Percentiles rank a stretch among this genome's conserved stretches.
Evolutionary conservation across 2,797 vertebrate genomes (phyloP).

Genomic region (Pseudochromis fuscus): DNA sequence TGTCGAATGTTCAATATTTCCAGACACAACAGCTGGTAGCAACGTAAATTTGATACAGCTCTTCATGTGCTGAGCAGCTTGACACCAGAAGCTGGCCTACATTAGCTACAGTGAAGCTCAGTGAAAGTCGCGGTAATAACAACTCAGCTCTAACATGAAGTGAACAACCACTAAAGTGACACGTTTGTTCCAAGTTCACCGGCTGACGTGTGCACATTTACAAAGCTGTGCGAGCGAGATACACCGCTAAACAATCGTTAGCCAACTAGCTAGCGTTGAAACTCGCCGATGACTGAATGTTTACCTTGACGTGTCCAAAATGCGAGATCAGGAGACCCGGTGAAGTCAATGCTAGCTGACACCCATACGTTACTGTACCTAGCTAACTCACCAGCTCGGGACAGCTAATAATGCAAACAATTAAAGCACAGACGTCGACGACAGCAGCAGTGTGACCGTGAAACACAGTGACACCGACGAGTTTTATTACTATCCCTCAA

Average conservation of each 20-base stretch:
- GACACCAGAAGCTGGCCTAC: slow-evolving; percentile 14
- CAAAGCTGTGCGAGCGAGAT: not conserved
- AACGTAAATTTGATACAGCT: not conserved
- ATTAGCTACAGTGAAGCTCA: slow-evolving; percentile 35
- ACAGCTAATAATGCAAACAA: slow-evolving; percentile 26
- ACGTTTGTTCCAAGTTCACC: slow-evolving; percentile 39
- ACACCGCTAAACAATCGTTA: not conserved
- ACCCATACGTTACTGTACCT: slow-evolving; percentile 67
- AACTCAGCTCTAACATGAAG: slow-evolving; percentile 23
- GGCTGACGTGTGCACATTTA: slow-evolving; percentile 24
- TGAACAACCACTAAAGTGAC: slow-evolving; percentile 26
- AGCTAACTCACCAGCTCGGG: slow-evolving; percentile 44
- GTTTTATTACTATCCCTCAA: slow-evolving; percentile 13
- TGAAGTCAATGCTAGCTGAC: slow-evolving; percentile 80
- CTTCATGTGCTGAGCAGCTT: not conserved
- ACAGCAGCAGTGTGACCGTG: not conserved
- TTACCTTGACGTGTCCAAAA: slow-evolving; percentile 87
- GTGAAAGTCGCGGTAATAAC: not conserved
- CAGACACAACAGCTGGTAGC: not conserved
- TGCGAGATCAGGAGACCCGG: slow-evolving; percentile 76
- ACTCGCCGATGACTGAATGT: slow-evolving; percentile 59
- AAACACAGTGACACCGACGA: not conserved
- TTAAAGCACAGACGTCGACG: slow-evolving; percentile 11
- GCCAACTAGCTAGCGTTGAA: slow-evolving; percentile 13
- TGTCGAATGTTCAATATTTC: not conserved